Base-by-base conservation (phyloP, 1,140 invertebrate genomes). In the Manduca sexta region DNA sequence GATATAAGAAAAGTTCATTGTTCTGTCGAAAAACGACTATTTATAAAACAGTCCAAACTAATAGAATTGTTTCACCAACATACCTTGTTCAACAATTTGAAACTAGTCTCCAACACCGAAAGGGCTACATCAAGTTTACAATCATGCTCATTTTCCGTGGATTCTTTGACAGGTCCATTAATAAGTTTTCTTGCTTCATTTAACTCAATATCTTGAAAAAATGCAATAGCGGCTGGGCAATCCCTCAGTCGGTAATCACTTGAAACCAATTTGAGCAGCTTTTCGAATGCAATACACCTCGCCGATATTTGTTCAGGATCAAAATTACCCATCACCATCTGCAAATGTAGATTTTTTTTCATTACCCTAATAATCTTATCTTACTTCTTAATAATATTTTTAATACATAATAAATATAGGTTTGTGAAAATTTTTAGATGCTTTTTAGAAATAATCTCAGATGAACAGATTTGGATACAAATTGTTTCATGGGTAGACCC, bases 311-410 rank as follows among this genome's bases (percentile, higher is more conserved):
- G 84, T 53, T 89, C 90, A 16, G 90, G 87, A 33, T 90, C 90
- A 74, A 94, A 95, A 74, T 95, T 95, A 1, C 93, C 93, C 39
- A 93, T 77, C 7, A 94, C 64, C 49, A 90, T 85, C 85, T 88
- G 69, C 56, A 65, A 76, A 62, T 35, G 60, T 33, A 43, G 34
- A 8, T 37, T 33, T 14, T 17, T 13, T 34, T 17, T 34, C 4
- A 34, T 38, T 44, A n/a, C n/a, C n/a, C n/a, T n/a, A n/a, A n/a
- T n/a, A n/a, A n/a, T n/a, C n/a, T n/a, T n/a, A n/a, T n/a, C n/a
- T n/a, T n/a, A n/a, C n/a, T n/a, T n/a, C n/a, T n/a, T n/a, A n/a
- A n/a, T n/a, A n/a, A n/a, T n/a, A n/a, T n/a, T n/a, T n/a, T n/a
- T n/a, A n/a, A n/a, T n/a, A n/a, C n/a, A n/a, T n/a, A n/a, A n/a